These are phyloP conservation scores for Emydura subglobosa DNA, from an alignment of 2,113 vertebrate species.

Conservation along the genomic window DNA sequence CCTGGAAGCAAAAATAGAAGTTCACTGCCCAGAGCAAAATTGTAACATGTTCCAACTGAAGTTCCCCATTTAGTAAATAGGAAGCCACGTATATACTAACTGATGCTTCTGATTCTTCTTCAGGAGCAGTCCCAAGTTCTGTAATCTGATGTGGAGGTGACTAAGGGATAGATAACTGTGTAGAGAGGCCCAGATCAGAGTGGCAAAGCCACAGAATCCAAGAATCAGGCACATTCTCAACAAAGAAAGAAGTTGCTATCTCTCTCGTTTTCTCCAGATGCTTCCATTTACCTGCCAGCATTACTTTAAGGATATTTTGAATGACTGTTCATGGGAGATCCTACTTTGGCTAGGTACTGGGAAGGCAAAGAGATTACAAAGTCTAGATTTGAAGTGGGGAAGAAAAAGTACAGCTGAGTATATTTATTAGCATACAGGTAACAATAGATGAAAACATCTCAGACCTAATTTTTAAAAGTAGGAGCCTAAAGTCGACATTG, in stretches of 20 bases:
- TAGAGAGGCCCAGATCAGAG: neutral
- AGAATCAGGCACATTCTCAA: neutral
- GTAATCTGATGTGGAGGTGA: neutral
- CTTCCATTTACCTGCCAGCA: neutral
- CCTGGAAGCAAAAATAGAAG: neutral
- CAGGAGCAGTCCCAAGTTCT: neutral
- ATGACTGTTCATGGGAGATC: neutral
- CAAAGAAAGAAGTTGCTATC: neutral
- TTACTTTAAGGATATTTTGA: neutral
- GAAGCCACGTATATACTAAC: neutral
- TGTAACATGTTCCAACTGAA: neutral
- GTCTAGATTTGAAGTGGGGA: neutral
- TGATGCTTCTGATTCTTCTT: neutral
- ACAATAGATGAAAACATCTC: neutral
- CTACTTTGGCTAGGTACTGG: neutral
- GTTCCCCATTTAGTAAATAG: neutral
- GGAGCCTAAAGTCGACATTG: neutral
- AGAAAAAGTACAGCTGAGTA: rapidly evolving
- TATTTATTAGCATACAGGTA: neutral
- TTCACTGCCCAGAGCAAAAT: neutral
- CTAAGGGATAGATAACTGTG: neutral
- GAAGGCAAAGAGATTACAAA: neutral
- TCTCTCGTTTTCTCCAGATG: neutral
- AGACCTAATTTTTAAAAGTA: neutral
- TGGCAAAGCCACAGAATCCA: neutral